Base-by-base conservation (phyloP, 2,888 invertebrate species). In the Acanthopleura granulata region DNA sequence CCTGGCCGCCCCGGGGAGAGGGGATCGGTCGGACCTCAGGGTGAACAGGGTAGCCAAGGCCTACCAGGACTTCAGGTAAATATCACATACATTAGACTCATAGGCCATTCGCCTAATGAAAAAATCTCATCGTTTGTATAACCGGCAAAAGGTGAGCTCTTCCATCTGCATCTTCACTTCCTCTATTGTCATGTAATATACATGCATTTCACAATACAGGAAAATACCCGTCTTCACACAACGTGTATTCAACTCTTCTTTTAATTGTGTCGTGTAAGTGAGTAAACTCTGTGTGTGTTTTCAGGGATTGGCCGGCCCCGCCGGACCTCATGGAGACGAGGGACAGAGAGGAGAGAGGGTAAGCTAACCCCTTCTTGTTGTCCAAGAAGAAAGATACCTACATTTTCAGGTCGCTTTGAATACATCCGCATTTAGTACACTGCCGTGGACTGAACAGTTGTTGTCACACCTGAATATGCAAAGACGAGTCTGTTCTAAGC, bases 11-110 rank as follows among this genome's bases (percentile, higher is more conserved):
- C 77, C 70, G 96, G 96, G 30, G 92, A 94, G 1, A 92, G 93
- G 76, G 96, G 96, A 0, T 91, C 93, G 29, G 93, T 94, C 62
- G 96, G 96, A 15, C 90, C 93, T 0, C 92, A 93, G 25, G 96
- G 87, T 69, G 94, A 94, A 30, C 91, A 93, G 84, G 95, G 95
- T 91, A 75, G 92, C 93, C 76, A 93, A 93, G 89, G 95, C 71
- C 77, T 82, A 27, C 79, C 81, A 49, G 96, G 78, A 76, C 80
- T 81, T n/a, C n/a, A n/a, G 66, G 80, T 78, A 61, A 75, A 74
- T 73, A 29, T 30, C 40, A 6, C 4, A 40, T 40, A 40, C 9
- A 40, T 40, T 9, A 6, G 4, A 6, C 40, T 9, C 9, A 9
- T 9, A 40, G n/a, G 9, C 40, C 40, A 40, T 40, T 40, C 40